phyloP scores from a whole-genome alignment of 2,888 invertebrate species.

The Chaitophorus viminalis region DNA sequence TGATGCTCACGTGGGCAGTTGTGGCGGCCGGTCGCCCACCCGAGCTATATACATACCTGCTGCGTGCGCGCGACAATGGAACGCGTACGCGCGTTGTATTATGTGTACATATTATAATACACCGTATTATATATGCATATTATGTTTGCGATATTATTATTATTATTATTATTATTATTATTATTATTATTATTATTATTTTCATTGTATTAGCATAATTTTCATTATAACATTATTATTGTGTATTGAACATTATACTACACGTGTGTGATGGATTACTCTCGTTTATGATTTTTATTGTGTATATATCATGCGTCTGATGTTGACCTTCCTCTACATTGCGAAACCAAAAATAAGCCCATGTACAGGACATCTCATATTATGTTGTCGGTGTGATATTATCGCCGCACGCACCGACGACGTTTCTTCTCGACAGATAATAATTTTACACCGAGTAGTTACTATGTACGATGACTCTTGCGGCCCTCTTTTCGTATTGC shows the following conservation, averaged over 20 bases:
- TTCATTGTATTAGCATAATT: neutral
- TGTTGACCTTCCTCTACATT: conserved; percentile 45
- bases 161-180: conserved; percentile 3
- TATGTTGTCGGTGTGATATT: too few species aligned
- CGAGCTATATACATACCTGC: conserved; percentile 3
- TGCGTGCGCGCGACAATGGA: conserved; percentile 22
- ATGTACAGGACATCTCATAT: too few species aligned
- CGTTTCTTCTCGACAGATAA: too few species aligned
- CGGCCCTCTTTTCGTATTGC: neutral
- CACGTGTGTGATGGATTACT: conserved; percentile 24
- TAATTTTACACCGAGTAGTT: too few species aligned
- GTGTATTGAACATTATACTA: neutral
- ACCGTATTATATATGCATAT: neutral
- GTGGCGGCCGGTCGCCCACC: conserved; percentile 37
- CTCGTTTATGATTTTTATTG: conserved; percentile 19
- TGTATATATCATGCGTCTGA: neutral
- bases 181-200: conserved; percentile 35
- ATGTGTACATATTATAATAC: too few species aligned
- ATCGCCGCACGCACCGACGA: too few species aligned
- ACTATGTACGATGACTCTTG: too few species aligned
- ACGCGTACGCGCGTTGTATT: neutral
- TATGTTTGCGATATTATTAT: conserved; percentile 24
- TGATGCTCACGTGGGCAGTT: conserved; percentile 27
- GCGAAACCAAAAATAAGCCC: conserved; percentile 36
- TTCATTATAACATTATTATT: too few species aligned